These are phyloP conservation scores for Acropora tenuis DNA, from an alignment of 64 coral and sea anemone species.

Conservation along the genomic window DNA sequence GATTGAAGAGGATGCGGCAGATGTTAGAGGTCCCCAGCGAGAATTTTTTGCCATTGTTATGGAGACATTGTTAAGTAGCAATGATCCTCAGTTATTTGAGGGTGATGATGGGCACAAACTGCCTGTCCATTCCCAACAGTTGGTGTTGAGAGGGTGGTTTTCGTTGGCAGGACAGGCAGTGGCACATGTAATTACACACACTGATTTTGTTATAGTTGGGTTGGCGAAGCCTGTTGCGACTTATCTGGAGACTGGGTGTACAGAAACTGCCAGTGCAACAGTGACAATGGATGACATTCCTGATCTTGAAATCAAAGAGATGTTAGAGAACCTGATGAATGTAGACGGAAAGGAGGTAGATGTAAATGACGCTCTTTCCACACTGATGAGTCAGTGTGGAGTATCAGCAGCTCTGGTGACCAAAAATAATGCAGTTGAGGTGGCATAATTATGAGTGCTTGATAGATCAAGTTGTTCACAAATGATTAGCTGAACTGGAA, in stretches of 20 bases:
- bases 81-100: conserved; percentile 10
- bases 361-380: background rate
- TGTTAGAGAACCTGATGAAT: conserved; percentile 9
- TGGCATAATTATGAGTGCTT: conserved; percentile 48
- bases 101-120: conserved; percentile 27
- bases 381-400: conserved; percentile 42
- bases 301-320: background rate
- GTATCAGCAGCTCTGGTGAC: conserved; percentile 30
- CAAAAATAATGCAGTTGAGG: conserved; percentile 25
- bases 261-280: conserved; percentile 17
- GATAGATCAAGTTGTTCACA: conserved; percentile 36
- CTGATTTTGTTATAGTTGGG: conserved; percentile 2
- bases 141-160: conserved; percentile 20
- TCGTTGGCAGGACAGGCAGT: conserved; percentile 7
- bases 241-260: conserved; percentile 34
- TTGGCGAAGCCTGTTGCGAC: conserved; percentile 20
- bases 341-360: background rate
- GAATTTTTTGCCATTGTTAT: conserved; percentile 19
- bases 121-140: conserved; percentile 36
- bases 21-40: conserved; percentile 7
- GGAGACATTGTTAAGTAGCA: background rate
- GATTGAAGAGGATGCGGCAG: conserved; percentile 47
- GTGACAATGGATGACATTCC: conserved; percentile 16
- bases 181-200: conserved; percentile 27
- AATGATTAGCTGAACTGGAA: conserved; percentile 15